Evolutionary conservation across 1,140 invertebrate species (phyloP).

Genomic region (Pseudomyrmex flavicornis): DNA sequence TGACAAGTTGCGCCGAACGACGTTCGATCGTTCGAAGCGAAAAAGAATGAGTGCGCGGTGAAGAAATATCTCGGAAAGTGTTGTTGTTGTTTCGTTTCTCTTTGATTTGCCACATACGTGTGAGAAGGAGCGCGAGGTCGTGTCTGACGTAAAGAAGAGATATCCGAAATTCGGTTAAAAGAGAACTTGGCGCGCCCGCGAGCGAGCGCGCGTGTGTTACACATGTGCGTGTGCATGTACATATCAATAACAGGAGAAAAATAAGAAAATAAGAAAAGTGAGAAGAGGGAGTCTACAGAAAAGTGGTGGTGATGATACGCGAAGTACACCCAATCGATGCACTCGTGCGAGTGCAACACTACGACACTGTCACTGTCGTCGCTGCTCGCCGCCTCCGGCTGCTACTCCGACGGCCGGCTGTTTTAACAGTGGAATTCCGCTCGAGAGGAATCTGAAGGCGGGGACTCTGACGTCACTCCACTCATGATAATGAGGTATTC

Average conservation of each 20-base stretch:
- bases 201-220: too few species aligned
- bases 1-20: too few species aligned
- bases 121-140: background rate
- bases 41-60: background rate
- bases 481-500: conserved; percentile 93
- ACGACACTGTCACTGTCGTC: conserved; percentile 50
- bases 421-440: conserved; percentile 89
- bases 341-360: conserved; percentile 58
- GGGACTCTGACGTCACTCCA: conserved; percentile 90
- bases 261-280: background rate
- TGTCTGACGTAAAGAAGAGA: background rate
- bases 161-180: background rate
- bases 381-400: conserved; percentile 54
- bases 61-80: background rate
- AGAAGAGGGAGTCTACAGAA: conserved; percentile 59
- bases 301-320: conserved; percentile 53
- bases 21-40: background rate
- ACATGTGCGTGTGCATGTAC: too few species aligned
- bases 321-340: conserved; percentile 39
- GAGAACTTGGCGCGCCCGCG: background rate
- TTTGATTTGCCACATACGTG: background rate
- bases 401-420: conserved; percentile 69
- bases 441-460: conserved; percentile 88
- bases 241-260: too few species aligned
- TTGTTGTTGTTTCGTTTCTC: background rate